Conservation (phyloP, 2,888 invertebrate genomes). For the Laothoe populi region DNA sequence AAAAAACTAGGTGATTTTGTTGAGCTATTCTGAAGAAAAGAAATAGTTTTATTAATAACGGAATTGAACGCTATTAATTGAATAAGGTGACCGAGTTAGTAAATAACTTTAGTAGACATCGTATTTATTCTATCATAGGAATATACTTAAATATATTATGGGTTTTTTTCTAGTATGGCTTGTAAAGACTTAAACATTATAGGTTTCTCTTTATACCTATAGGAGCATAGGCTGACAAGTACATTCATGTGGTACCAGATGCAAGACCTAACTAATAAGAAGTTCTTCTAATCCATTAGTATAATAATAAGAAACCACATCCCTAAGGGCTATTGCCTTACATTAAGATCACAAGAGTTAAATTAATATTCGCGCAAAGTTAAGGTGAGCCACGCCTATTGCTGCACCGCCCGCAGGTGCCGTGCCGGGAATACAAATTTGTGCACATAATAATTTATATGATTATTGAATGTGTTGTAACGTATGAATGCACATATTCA, state of each 20-base stretch:
- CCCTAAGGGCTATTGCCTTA: constrained; percentile 18
- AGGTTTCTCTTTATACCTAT: no score
- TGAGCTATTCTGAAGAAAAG: no score
- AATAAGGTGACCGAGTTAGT: no score
- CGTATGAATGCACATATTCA: constrained; percentile 2
- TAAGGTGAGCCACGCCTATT: constrained; percentile 6
- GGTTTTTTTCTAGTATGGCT: no score
- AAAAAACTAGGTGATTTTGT: no score
- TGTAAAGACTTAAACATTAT: no score
- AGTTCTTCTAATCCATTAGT: not conserved
- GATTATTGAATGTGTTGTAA: constrained; percentile 11
- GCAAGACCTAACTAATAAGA: no score
- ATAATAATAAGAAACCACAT: not conserved
- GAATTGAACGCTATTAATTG: not conserved
- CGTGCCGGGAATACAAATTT: constrained; percentile 19
- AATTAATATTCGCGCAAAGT: constrained; percentile 22
- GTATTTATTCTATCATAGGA: no score
- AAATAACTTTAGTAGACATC: no score
- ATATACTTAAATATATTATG: no score
- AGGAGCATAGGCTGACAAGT: no score
- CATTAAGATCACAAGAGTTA: constrained; percentile 20
- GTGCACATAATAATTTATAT: constrained; percentile 18
- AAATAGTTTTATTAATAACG: no score
- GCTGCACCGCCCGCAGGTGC: constrained; percentile 20
- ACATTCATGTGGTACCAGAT: not conserved